Percentiles rank a stretch among this genome's conserved stretches.
phyloP scores from a whole-genome alignment of 2,888 invertebrate species.

The Drosophila neoperkinsi region DNA sequence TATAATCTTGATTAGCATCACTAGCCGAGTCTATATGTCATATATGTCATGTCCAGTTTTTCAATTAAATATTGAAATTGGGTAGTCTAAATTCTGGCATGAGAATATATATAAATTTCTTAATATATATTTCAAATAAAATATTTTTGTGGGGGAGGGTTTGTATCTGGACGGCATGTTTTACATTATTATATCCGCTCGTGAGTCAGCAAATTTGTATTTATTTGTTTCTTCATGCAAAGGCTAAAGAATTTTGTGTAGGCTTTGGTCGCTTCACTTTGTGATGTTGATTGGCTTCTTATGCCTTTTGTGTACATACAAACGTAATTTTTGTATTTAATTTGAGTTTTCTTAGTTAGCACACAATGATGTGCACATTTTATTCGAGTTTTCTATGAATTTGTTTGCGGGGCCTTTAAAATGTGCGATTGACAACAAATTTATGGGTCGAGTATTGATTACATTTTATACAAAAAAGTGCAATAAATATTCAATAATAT shows the following conservation, averaged over 20 bases:
- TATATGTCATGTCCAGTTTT: background rate
- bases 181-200: slow-evolving; percentile 17
- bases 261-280: slow-evolving; percentile 28
- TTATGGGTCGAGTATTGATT: background rate
- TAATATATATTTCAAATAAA: background rate
- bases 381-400: slow-evolving; percentile 10
- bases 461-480: background rate
- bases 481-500: background rate
- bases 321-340: slow-evolving; percentile 17
- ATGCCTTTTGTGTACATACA: slow-evolving; percentile 8
- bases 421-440: background rate
- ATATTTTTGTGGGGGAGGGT: slow-evolving; percentile 1
- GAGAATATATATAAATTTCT: background rate
- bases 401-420: slow-evolving; percentile 14
- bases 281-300: slow-evolving; percentile 39
- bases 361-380: slow-evolving; percentile 22
- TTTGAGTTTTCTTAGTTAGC: slow-evolving; percentile 15
- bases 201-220: slow-evolving; percentile 51
- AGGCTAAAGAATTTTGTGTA: slow-evolving; percentile 37
- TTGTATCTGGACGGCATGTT: slow-evolving; percentile 39
- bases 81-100: background rate
- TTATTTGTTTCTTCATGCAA: slow-evolving; percentile 50
- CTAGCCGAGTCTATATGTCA: background rate
- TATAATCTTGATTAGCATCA: background rate
- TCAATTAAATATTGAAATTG: background rate